phyloP scores from a whole-genome alignment of 53 echinoderm and acorn worm genomes.

The Paracentrotus lividus region DNA sequence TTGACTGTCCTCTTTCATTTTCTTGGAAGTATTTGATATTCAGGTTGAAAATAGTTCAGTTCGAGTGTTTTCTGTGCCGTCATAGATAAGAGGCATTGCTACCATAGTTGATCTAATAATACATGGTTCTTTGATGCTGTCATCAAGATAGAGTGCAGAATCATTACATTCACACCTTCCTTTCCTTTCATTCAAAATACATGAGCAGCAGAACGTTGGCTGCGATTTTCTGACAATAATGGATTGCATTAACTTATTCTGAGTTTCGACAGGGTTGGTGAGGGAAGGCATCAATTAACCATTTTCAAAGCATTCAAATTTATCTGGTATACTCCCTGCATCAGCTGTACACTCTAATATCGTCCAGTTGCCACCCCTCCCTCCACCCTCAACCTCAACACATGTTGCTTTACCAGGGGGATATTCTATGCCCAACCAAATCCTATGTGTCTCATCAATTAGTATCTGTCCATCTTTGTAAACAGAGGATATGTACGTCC shows the following conservation, averaged over 20 bases:
- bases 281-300: not conserved
- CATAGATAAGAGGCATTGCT: not conserved
- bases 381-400: not conserved
- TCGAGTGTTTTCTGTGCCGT: not conserved
- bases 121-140: not conserved
- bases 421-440: not conserved
- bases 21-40: not conserved
- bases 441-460: not conserved
- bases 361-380: not conserved
- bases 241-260: not conserved
- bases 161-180: not conserved
- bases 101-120: not conserved
- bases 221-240: not conserved
- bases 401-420: constrained; percentile 6
- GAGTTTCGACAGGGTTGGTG: not conserved
- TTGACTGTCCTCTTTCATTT: not conserved
- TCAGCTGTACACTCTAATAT: not conserved
- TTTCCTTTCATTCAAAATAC: not conserved
- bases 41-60: not conserved
- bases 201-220: constrained; percentile 11
- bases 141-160: not conserved
- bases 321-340: not conserved
- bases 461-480: not conserved
- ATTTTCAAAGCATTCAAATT: constrained; percentile 4
- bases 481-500: not conserved